These are phyloP conservation scores for Synanthedon tipuliformis DNA, from an alignment of 2,888 invertebrate species.

Conservation along the genomic window DNA sequence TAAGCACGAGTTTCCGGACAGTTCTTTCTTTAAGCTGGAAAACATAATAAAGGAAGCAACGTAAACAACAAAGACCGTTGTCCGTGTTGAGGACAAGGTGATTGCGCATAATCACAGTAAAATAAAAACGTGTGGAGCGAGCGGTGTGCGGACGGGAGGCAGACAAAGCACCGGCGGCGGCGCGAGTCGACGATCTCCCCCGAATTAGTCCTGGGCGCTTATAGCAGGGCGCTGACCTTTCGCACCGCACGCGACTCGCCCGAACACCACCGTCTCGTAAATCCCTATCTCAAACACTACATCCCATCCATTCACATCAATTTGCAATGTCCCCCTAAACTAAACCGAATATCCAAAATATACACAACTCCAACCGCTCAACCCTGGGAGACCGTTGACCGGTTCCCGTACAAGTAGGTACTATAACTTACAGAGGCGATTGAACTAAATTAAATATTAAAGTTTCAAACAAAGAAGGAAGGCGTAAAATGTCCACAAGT, in stretches of 20 bases:
- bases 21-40: no score
- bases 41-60: no score
- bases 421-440: background rate
- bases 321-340: background rate
- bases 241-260: conserved; percentile 31
- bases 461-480: conserved; percentile 24
- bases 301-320: conserved; percentile 1
- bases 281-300: conserved; percentile 9
- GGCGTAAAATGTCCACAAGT: conserved; percentile 13
- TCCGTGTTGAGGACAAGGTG: conserved; percentile 9
- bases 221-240: conserved; percentile 56
- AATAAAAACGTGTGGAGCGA: conserved; percentile 22
- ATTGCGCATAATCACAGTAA: conserved; percentile 6
- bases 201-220: conserved; percentile 63
- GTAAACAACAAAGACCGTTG: background rate
- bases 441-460: conserved; percentile 1
- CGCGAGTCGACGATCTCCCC: conserved; percentile 64
- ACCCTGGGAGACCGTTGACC: conserved; percentile 3
- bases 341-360: conserved; percentile 4
- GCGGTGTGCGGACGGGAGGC: conserved; percentile 24
- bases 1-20: no score
- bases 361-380: conserved; percentile 2
- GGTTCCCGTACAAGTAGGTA: no score
- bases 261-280: conserved; percentile 16
- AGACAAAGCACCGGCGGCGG: conserved; percentile 56